These are phyloP conservation scores for Drosophila trichaetosa DNA, from an alignment of 2,888 invertebrate genomes.

Conservation along the genomic window DNA sequence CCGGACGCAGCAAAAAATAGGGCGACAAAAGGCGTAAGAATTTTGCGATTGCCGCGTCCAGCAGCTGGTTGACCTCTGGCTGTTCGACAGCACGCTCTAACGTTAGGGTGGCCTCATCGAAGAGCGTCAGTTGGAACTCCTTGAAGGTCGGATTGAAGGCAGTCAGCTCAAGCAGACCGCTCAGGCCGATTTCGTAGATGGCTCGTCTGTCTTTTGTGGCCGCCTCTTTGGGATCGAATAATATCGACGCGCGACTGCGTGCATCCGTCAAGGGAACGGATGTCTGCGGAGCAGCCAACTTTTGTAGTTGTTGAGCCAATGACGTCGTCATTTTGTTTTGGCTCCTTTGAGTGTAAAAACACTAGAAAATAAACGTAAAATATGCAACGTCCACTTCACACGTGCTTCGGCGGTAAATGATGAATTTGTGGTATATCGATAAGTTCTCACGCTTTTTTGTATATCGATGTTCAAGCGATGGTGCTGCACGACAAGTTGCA, in stretches of 20 bases:
- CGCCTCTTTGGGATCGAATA: constrained; percentile 96
- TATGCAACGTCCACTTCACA: constrained; percentile 38
- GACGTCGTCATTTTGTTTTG: constrained; percentile 87
- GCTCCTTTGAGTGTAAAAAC: constrained; percentile 26
- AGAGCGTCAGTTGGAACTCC: constrained; percentile 91
- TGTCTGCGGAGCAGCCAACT: constrained; percentile 91
- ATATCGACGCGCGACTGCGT: constrained; percentile 91
- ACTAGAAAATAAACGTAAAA: constrained; percentile 15
- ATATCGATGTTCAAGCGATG: constrained; percentile 23
- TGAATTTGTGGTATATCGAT: constrained; percentile 29
- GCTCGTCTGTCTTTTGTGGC: constrained; percentile 93
- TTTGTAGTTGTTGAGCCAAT: constrained; percentile 91
- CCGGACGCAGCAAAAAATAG: constrained; percentile 92
- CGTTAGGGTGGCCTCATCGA: constrained; percentile 90
- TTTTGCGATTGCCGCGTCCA: constrained; percentile 91
- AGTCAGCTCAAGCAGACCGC: constrained; percentile 93
- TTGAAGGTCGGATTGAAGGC: constrained; percentile 90
- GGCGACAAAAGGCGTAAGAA: constrained; percentile 94
- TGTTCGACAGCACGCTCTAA: constrained; percentile 93
- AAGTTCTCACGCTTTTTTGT: not conserved
- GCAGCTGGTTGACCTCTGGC: constrained; percentile 89
- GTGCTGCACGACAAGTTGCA: not conserved
- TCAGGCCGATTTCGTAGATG: constrained; percentile 93
- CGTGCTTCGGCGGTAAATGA: constrained; percentile 51
- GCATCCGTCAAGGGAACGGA: constrained; percentile 88